phyloP scores from a whole-genome alignment of 2,113 vertebrate species.

The Actenoides hombroni region DNA sequence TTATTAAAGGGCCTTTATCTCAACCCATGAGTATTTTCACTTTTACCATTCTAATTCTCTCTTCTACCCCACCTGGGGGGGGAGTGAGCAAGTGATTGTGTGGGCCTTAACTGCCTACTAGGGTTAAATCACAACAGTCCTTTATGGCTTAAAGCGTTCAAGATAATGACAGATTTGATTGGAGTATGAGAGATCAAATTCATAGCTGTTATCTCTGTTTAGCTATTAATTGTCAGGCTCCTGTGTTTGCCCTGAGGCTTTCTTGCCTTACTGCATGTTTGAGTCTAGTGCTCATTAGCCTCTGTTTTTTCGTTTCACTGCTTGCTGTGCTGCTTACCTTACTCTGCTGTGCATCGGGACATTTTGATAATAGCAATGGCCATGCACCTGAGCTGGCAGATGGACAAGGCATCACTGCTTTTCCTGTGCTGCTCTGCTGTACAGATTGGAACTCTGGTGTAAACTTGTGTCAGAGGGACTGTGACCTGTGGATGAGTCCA shows the following conservation, averaged over 20 bases:
- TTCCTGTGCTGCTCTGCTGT: not conserved
- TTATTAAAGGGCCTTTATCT: rapidly evolving
- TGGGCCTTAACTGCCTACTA: not conserved
- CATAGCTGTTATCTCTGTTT: not conserved
- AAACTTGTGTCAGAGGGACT: not conserved
- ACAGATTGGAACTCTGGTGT: not conserved
- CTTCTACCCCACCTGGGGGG: too few species aligned
- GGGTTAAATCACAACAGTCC: not conserved
- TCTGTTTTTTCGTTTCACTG: not conserved
- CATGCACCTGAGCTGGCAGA: not conserved
- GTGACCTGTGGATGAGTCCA: not conserved
- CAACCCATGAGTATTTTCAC: not conserved
- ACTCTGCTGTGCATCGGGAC: not conserved
- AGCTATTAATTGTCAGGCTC: not conserved
- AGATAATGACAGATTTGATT: not conserved
- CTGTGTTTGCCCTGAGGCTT: not conserved
- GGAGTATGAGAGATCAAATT: not conserved
- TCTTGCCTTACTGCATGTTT: not conserved
- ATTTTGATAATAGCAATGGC: not conserved
- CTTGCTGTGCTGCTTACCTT: not conserved
- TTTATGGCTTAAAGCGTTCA: not conserved
- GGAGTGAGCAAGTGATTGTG: rapidly evolving
- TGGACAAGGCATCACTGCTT: not conserved
- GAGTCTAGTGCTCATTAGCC: not conserved
- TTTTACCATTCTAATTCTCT: not conserved